Conservation (phyloP, 2,113 vertebrate species). For the Athene cunicularia region DNA sequence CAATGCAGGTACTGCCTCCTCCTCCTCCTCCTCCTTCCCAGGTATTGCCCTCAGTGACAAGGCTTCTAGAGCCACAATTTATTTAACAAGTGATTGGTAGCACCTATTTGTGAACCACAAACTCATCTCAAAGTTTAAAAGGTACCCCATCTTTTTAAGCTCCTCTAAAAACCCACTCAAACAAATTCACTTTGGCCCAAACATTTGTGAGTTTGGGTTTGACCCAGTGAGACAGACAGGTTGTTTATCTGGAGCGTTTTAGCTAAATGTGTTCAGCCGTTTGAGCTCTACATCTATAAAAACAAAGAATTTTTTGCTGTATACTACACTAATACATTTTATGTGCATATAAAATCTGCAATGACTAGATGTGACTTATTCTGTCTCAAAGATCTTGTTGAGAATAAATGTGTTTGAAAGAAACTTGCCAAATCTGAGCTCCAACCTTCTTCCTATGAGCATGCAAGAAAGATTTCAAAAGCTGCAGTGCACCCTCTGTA, state of each 20-base stretch:
- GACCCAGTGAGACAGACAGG: neutral
- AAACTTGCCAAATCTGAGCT: neutral
- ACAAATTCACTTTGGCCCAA: neutral
- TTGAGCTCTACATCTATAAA: neutral
- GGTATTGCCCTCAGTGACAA: neutral
- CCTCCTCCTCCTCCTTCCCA: too few relatives aligned
- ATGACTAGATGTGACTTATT: neutral
- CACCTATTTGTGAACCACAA: neutral
- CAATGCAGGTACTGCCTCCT: neutral
- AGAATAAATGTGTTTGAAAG: neutral
- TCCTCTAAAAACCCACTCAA: neutral
- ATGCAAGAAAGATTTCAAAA: neutral
- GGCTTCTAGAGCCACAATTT: neutral
- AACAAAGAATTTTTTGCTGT: neutral
- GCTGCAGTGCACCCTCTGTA: neutral
- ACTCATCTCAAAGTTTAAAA: neutral
- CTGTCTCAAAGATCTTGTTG: neutral
- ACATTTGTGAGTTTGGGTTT: neutral
- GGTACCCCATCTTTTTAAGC: neutral
- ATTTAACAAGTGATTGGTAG: neutral
- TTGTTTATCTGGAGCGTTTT: neutral
- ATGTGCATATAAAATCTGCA: neutral
- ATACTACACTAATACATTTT: neutral
- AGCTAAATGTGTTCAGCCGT: neutral
- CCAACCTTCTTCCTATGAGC: neutral